Base-by-base conservation (phyloP, 64 coral and sea anemone genomes). In the Dendrophyllia cribrosa region DNA sequence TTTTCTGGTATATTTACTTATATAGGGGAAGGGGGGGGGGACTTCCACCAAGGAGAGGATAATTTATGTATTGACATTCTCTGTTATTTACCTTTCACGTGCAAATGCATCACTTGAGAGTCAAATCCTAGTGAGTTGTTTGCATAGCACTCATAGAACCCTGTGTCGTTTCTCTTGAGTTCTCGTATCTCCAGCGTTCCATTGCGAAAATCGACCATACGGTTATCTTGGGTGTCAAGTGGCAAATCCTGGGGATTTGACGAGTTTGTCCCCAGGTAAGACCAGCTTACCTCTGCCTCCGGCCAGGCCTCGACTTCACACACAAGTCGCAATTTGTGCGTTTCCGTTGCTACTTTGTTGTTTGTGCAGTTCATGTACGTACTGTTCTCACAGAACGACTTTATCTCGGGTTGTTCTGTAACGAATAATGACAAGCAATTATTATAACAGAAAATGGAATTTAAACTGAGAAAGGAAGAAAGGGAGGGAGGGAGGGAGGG, bases 21-120 rank as follows among this genome's bases (percentile, higher is more conserved):
- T 34, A 2, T 34, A 34, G 34, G 34, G 34, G 34, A 34, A 2
- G 34, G 34, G 34, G 34, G 34, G 34, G 34, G 34, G 34, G 34
- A 2, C 34, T 34, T 34, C 34, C 34, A 34, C 34, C 34, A 34
- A 34, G 34, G 34, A 34, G 34, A 34, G 34, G 34, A 34, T 34
- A 34, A 34, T 34, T 34, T 34, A 34, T 34, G 34, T 34, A 34
- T 34, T 34, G 43, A n/a, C 55, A 64, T 66, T 20, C 15, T 58
- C n/a, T 49, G 6, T 24, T 46, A 67, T 52, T 92, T 10, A 96
- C 95, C 95, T 86, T 93, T 87, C 9, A 97, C 95, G 53, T 74
- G 82, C 9, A 97, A 84, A 24, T 88, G 7, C 24, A 97, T 21
- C 17, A 43, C 16, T 17, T 53, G 52, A 9, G 0, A 20, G 2